Conservation (phyloP, 1,140 invertebrate genomes). For the Parasteatoda tepidariorum region DNA sequence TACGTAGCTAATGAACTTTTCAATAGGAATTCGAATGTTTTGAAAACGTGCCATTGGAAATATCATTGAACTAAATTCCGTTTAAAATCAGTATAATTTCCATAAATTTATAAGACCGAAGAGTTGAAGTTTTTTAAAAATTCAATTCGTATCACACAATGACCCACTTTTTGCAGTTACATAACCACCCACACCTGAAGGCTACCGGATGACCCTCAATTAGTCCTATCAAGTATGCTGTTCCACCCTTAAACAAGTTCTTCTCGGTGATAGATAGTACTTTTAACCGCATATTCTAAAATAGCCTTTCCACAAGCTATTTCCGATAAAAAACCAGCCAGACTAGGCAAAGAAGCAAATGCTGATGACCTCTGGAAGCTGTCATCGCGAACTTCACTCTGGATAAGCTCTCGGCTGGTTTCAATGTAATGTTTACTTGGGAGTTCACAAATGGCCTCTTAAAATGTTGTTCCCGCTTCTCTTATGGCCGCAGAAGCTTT, state of each 20-base stretch:
- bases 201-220: not conserved
- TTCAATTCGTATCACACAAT: no score
- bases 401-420: conserved; percentile 38
- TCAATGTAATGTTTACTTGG: conserved; percentile 2
- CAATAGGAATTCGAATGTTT: no score
- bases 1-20: no score
- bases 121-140: no score
- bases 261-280: not conserved
- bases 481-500: not conserved
- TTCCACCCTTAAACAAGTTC: not conserved
- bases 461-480: not conserved
- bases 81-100: no score
- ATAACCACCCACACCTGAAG: not conserved
- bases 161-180: no score
- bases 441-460: not conserved
- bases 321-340: not conserved
- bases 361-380: conserved; percentile 19
- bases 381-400: conserved; percentile 16
- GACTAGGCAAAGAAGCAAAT: conserved; percentile 9
- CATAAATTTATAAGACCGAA: no score
- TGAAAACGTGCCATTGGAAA: no score
- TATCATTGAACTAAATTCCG: no score
- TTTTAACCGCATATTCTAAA: not conserved
- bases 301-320: not conserved
- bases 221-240: conserved; percentile 2